A percentile compares a stretch with the other conserved stretches of the same genome.
Evolutionary conservation across 2,888 invertebrate genomes (phyloP).

Genomic region (Drosophila anomelani): DNA sequence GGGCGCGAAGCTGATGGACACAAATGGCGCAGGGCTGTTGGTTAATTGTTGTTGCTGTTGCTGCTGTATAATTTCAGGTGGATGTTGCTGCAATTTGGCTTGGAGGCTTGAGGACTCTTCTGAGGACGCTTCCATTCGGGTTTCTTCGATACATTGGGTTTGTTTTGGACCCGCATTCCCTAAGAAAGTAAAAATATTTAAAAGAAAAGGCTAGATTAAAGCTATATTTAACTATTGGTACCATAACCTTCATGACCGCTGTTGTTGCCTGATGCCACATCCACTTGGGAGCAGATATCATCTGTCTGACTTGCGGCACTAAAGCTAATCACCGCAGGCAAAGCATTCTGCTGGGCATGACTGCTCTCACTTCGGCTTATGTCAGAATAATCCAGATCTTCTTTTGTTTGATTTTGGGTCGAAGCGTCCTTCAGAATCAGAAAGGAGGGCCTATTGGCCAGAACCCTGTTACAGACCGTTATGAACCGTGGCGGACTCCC

Average conservation of each 20-base stretch:
- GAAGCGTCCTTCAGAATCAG: conserved; percentile 53
- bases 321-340: conserved; percentile 24
- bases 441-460: conserved; percentile 60
- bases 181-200: background rate
- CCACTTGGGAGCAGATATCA: background rate
- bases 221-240: background rate
- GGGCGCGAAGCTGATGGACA: conserved; percentile 54
- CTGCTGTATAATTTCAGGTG: background rate
- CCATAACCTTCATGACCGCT: conserved; percentile 2
- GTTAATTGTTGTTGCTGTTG: too few relatives aligned
- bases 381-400: conserved; percentile 20
- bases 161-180: background rate
- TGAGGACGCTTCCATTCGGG: too few relatives aligned
- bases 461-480: conserved; percentile 41
- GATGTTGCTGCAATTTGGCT: background rate
- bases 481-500: conserved; percentile 31
- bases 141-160: background rate
- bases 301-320: conserved; percentile 28
- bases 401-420: conserved; percentile 28
- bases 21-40: conserved; percentile 29
- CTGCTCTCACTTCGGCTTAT: background rate
- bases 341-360: conserved; percentile 43
- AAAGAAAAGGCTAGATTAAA: background rate
- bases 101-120: background rate
- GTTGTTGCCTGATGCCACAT: background rate